Base-by-base conservation (phyloP, 2,113 vertebrate species). In the Montifringilla adamsi region DNA sequence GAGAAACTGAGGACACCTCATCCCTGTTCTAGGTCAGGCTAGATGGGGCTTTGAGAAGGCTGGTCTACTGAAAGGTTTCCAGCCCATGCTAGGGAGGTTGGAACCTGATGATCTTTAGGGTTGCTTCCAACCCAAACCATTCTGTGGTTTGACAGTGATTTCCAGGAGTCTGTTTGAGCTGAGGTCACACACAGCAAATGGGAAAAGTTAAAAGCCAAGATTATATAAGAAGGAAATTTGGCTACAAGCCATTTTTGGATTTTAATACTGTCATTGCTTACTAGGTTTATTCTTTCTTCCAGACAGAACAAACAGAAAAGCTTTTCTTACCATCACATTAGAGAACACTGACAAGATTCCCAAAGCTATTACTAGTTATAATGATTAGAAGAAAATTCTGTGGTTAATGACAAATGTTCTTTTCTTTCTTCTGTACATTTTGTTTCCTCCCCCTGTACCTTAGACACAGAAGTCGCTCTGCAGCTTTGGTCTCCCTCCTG, bases 61-160 rank as follows among this genome's bases (percentile, higher is more conserved):
- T 69, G 30, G 5, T 62, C 18, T 19, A 22, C 17, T 27, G 41
- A 55, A 31, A 55, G 26, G n/a, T 11, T 43, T 31, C 18, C 24
- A 47, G 62, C 30, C 24, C 30, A 41, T 0, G 16, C 9, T 9
- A 31, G 30, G 1, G 1, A 0, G 2, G 2, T 0, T 83, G 47
- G 47, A 55, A 83, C 17, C 41, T 27, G 10, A 30, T 44, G 15
- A 62, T 31, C 41, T 27, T 47, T 9, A 37, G 14, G 26, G n/a
- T 8, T 0, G 0, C 41, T 69, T 49, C 35, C 26, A 83, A 62
- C 4, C 10, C 41, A 62, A 49, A 62, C 9, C 26, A 55, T 62
- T 49, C 41, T 23, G 22, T 55, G 47, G 26, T 31, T 16, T 79
- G 58, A 79, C 37, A 69, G 73, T 15, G 53, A 76, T 53, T 82